Evolutionary conservation across 1,140 invertebrate species (phyloP).

Genomic region (Mylabris phalerata): DNA sequence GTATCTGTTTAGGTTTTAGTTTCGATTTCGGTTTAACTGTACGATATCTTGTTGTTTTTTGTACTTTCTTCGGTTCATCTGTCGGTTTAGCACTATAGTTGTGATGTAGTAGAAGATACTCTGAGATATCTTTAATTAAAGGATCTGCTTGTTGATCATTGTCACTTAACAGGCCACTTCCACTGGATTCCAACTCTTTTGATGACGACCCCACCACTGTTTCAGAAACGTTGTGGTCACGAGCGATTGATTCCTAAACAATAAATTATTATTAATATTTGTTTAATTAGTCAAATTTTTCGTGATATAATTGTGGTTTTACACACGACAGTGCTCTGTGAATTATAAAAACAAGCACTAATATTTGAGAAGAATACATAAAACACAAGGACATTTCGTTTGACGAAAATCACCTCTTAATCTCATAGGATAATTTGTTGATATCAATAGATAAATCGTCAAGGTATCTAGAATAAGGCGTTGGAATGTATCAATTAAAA

Average conservation of each 20-base stretch:
- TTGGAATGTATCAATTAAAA: neutral
- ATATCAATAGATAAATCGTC: slow-evolving; percentile 15
- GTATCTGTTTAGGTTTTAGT: slow-evolving; percentile 36
- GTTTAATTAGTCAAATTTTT: neutral
- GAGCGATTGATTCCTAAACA: slow-evolving; percentile 38
- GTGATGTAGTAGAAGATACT: slow-evolving; percentile 39
- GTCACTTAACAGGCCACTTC: slow-evolving; percentile 43
- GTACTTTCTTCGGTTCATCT: slow-evolving; percentile 11
- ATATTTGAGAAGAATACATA: neutral
- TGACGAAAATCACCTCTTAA: slow-evolving; percentile 7
- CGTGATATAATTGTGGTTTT: too few species aligned
- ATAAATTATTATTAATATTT: neutral
- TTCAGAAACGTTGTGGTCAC: slow-evolving; percentile 40
- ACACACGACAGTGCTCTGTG: too few species aligned
- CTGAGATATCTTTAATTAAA: slow-evolving; percentile 31
- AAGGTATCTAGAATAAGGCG: slow-evolving; percentile 10
- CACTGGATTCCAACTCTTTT: slow-evolving; percentile 71
- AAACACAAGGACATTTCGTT: slow-evolving; percentile 7
- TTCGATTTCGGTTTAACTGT: slow-evolving; percentile 32
- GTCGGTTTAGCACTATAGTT: slow-evolving; percentile 36
- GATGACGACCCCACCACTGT: slow-evolving; percentile 71
- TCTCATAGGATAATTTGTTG: slow-evolving; percentile 4
- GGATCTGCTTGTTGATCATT: slow-evolving; percentile 11
- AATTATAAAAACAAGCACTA: too few species aligned
- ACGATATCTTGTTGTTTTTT: slow-evolving; percentile 8